Conservation (phyloP, 1,140 invertebrate species). For the Caenorhabditis brenneri region DNA sequence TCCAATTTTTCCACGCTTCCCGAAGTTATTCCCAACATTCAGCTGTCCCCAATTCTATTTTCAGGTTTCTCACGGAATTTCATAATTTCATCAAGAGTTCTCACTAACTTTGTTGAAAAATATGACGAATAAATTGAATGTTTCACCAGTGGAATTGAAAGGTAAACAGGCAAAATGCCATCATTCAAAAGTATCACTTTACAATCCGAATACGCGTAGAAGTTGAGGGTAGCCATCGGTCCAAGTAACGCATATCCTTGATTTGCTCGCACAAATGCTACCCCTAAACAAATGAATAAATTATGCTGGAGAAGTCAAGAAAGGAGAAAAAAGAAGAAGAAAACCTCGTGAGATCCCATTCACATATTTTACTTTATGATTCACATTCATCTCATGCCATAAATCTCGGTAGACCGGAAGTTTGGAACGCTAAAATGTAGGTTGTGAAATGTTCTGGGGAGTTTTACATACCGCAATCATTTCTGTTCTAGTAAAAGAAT, state of each 20-base stretch:
- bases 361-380: conserved; percentile 52
- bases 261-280: conserved; percentile 46
- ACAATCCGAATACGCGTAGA: conserved; percentile 53
- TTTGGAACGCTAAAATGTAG: conserved; percentile 49
- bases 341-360: conserved; percentile 50
- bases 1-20: neutral
- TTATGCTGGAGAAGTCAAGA: neutral
- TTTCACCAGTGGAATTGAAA: conserved; percentile 53
- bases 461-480: conserved; percentile 56
- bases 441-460: neutral
- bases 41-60: neutral
- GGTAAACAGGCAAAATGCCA: conserved; percentile 55
- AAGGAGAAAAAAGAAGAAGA: neutral
- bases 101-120: conserved; percentile 51
- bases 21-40: too few species aligned
- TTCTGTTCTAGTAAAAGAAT: conserved; percentile 54
- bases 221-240: conserved; percentile 56
- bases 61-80: neutral
- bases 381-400: conserved; percentile 58
- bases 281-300: conserved; percentile 46
- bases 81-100: too few species aligned
- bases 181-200: conserved; percentile 50
- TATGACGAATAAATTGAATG: conserved; percentile 55
- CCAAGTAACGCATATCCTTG: conserved; percentile 54
- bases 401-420: conserved; percentile 51